These are phyloP conservation scores for Orthosia gracilis DNA, from an alignment of 2,888 invertebrate species.

Conservation along the genomic window DNA sequence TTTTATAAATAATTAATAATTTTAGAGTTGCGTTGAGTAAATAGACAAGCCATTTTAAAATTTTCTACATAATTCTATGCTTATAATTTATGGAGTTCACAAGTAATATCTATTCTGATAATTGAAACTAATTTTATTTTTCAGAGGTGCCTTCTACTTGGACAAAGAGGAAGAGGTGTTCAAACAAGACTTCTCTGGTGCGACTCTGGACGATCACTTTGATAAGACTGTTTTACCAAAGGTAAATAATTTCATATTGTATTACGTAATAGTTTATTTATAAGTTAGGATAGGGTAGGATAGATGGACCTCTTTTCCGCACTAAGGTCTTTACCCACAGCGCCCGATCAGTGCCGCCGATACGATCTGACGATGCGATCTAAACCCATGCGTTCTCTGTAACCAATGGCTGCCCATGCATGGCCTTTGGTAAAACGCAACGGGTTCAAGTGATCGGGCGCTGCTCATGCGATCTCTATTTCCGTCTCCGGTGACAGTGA, in stretches of 20 bases:
- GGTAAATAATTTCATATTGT: conserved; percentile 72
- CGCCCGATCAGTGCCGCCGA: no score
- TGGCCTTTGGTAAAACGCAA: no score
- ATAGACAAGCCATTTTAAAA: background rate
- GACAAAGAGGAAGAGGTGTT: conserved; percentile 97
- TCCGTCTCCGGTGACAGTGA: no score
- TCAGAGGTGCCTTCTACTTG: conserved; percentile 99
- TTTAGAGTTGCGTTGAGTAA: background rate
- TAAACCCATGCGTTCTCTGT: no score
- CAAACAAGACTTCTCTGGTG: conserved; percentile 98
- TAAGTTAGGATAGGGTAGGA: no score
- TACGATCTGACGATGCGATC: no score
- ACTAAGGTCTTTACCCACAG: no score
- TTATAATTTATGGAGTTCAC: background rate
- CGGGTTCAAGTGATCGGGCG: no score
- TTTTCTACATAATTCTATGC: background rate
- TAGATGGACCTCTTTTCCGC: no score
- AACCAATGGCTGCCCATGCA: no score
- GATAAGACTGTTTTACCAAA: conserved; percentile 99
- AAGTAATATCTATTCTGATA: background rate
- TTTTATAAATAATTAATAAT: no score
- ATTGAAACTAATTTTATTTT: conserved; percentile 51
- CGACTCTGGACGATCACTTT: conserved; percentile 99
- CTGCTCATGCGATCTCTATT: no score
- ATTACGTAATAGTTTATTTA: background rate